Percentiles rank a stretch among this genome's conserved stretches.
Conservation (phyloP, 2,797 vertebrate species). For the Lepilemur ruficaudatus region DNA sequence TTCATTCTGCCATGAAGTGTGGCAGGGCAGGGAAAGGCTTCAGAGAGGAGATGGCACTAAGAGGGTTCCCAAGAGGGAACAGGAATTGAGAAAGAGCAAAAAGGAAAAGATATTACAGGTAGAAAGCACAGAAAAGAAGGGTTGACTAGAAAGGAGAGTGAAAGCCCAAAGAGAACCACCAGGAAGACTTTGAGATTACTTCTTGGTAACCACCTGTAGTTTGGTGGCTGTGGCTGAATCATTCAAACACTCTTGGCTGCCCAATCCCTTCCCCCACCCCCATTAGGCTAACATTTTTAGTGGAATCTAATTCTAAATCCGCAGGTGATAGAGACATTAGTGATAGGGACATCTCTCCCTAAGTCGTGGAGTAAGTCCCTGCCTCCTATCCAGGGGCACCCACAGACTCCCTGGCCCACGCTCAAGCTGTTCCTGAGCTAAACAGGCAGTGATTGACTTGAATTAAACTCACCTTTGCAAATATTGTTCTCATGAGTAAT, state of each 20-base stretch:
- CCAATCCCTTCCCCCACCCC: neutral
- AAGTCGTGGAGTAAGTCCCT: neutral
- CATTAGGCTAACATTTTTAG: slow-evolving; percentile 19
- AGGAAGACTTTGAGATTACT: slow-evolving; percentile 48
- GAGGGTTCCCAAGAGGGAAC: neutral
- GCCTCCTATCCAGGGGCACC: neutral
- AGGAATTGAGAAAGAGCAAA: neutral
- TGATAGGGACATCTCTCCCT: neutral
- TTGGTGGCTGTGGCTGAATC: slow-evolving; percentile 43
- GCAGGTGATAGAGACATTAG: neutral
- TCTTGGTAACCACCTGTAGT: slow-evolving; percentile 60
- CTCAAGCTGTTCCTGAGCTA: neutral
- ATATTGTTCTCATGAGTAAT: neutral
- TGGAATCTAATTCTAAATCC: slow-evolving; percentile 41
- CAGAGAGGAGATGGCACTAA: neutral
- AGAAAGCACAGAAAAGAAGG: neutral
- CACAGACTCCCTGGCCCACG: neutral
- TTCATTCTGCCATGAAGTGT: neutral
- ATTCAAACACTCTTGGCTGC: slow-evolving; percentile 17
- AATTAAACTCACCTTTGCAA: neutral
- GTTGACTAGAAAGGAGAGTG: slow-evolving; percentile 6
- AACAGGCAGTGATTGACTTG: neutral
- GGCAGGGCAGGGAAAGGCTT: neutral
- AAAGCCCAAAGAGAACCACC: neutral
- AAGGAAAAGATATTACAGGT: neutral